Percentiles rank a stretch among this genome's conserved stretches.
phyloP scores from a whole-genome alignment of 2,797 vertebrate genomes.

The Enteromius afrohamiltoni region DNA sequence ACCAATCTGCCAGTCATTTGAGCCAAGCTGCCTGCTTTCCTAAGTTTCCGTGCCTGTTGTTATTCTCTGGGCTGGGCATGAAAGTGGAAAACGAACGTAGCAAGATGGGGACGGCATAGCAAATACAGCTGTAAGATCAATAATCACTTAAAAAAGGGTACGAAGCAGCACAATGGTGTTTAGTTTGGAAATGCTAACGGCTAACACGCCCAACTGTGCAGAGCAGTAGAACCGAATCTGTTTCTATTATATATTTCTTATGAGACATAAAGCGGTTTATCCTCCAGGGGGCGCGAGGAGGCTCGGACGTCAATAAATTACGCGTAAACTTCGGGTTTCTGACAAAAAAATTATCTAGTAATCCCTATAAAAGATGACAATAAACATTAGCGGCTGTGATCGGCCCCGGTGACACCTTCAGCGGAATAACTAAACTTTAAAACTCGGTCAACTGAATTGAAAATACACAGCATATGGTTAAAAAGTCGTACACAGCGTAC shows the following conservation, averaged over 20 bases:
- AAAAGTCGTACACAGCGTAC: neutral
- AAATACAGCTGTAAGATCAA: neutral
- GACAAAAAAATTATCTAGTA: neutral
- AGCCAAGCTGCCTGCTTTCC: neutral
- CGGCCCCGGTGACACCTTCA: neutral
- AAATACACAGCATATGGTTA: neutral
- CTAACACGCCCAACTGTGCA: slow-evolving; percentile 7
- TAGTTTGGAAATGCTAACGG: slow-evolving; percentile 30
- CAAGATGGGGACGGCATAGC: neutral
- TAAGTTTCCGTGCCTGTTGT: slow-evolving; percentile 29
- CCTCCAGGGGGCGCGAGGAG: neutral
- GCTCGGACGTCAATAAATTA: neutral
- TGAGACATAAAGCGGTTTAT: neutral
- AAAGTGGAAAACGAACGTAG: neutral
- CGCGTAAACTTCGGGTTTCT: no score
- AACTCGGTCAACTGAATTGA: neutral
- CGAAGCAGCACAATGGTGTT: neutral
- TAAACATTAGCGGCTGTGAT: neutral
- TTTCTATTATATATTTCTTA: neutral
- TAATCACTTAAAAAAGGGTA: neutral
- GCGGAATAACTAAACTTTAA: no score
- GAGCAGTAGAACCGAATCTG: neutral
- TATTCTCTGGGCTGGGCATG: neutral
- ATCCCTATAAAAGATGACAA: neutral
- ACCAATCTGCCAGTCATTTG: neutral